These are phyloP conservation scores for Eulemur albifrons DNA, from an alignment of 2,797 vertebrate genomes.

Conservation along the genomic window DNA sequence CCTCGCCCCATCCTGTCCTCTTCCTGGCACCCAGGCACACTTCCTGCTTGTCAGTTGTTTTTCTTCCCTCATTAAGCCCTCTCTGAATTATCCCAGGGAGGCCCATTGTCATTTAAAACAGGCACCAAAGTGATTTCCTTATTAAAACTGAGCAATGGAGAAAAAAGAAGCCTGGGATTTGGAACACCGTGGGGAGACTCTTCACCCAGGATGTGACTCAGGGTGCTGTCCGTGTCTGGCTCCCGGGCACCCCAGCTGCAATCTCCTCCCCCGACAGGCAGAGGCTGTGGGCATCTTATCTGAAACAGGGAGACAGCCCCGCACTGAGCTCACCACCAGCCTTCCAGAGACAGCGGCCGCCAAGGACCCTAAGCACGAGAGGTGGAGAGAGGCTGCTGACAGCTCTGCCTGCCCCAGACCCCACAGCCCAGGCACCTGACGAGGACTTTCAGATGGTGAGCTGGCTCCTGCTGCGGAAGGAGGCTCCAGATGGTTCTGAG, in stretches of 20 bases:
- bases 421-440: neutral
- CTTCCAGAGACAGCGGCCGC: neutral
- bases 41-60: neutral
- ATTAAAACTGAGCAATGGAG: neutral
- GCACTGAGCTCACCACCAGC: neutral
- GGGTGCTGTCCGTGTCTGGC: neutral
- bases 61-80: neutral
- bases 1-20: neutral
- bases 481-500: neutral
- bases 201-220: neutral
- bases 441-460: neutral
- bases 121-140: neutral
- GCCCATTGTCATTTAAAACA: neutral
- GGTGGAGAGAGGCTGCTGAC: neutral
- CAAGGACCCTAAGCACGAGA: neutral
- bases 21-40: neutral
- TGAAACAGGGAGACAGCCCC: neutral
- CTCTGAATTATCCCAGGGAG: neutral
- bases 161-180: neutral
- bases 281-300: neutral
- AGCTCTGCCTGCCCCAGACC: neutral
- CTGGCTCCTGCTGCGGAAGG: fast-evolving
- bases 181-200: neutral
- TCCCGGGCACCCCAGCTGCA: neutral
- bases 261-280: neutral